A percentile compares a stretch with the other conserved stretches of the same genome.
phyloP scores from a whole-genome alignment of 2,797 vertebrate species.

The Hipposideros larvatus region DNA sequence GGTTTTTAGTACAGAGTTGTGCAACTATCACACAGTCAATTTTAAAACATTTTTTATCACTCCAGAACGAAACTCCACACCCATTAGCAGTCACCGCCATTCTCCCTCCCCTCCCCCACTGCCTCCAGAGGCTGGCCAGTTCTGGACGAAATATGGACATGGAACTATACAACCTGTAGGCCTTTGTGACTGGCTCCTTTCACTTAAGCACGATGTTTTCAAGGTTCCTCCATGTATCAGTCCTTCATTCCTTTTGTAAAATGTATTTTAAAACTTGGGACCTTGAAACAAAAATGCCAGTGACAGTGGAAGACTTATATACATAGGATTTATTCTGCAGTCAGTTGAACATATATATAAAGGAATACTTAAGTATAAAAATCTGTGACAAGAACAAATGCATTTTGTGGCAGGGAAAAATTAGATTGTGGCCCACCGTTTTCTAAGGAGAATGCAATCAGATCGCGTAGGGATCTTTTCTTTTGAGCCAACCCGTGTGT shows the following conservation, averaged over 20 bases:
- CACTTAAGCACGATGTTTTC: too few relatives aligned
- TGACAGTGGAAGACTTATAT: neutral
- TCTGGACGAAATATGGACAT: neutral
- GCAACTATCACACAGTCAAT: neutral
- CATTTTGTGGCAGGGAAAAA: neutral
- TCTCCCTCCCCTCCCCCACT: neutral
- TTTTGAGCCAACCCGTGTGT: neutral
- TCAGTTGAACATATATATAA: neutral
- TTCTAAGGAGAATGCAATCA: neutral
- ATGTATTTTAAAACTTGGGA: neutral
- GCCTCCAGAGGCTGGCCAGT: neutral
- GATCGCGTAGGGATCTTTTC: neutral
- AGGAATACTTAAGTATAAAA: slow-evolving; percentile 6
- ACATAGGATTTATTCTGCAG: neutral
- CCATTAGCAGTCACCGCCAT: neutral
- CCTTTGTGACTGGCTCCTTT: neutral
- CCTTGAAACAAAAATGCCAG: neutral
- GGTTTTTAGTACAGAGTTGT: neutral
- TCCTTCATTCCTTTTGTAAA: neutral
- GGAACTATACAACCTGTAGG: too few relatives aligned
- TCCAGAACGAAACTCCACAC: neutral
- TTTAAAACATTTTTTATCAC: neutral
- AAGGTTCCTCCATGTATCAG: neutral
- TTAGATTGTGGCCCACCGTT: neutral
- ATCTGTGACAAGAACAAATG: neutral